phyloP scores from a whole-genome alignment of 1,140 invertebrate genomes.

The Drosophila mayri region DNA sequence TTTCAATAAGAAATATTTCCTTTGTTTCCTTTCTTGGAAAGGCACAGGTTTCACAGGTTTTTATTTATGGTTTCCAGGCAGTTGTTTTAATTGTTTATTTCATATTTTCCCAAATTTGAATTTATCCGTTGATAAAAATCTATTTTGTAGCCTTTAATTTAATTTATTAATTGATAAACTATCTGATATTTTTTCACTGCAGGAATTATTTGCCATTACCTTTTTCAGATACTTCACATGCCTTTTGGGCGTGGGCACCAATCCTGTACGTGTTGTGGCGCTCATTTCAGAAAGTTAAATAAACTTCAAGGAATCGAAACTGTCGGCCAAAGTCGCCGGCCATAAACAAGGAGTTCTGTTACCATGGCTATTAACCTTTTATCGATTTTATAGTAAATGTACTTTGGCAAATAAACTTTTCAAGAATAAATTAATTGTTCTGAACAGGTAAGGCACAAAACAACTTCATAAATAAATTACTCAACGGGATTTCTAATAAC shows the following conservation, averaged over 20 bases:
- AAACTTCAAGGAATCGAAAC: conserved; percentile 8
- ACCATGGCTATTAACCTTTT: conserved; percentile 20
- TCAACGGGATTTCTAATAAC: too few species aligned
- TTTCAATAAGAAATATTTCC: too few species aligned
- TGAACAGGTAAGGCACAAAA: neutral
- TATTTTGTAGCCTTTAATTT: too few species aligned
- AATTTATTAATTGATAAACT: too few species aligned
- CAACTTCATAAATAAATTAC: neutral
- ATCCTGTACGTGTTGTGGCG: conserved; percentile 72
- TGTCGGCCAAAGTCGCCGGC: conserved; percentile 1
- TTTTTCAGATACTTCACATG: conserved; percentile 63
- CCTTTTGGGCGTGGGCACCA: conserved; percentile 77
- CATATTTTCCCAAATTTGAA: too few species aligned
- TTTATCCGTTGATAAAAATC: too few species aligned
- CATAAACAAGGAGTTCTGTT: conserved; percentile 43
- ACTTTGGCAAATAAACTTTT: neutral
- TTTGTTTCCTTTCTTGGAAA: too few species aligned
- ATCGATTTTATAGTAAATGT: conserved; percentile 24
- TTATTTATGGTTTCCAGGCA: neutral
- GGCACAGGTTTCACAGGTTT: too few species aligned
- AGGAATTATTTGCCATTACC: conserved; percentile 35
- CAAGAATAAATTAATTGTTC: neutral
- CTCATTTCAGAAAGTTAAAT: conserved; percentile 50
- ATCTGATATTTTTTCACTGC: neutral
- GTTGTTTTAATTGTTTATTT: neutral